These are phyloP conservation scores for Gila orcuttii DNA, from an alignment of 2,113 vertebrate species.

Conservation along the genomic window DNA sequence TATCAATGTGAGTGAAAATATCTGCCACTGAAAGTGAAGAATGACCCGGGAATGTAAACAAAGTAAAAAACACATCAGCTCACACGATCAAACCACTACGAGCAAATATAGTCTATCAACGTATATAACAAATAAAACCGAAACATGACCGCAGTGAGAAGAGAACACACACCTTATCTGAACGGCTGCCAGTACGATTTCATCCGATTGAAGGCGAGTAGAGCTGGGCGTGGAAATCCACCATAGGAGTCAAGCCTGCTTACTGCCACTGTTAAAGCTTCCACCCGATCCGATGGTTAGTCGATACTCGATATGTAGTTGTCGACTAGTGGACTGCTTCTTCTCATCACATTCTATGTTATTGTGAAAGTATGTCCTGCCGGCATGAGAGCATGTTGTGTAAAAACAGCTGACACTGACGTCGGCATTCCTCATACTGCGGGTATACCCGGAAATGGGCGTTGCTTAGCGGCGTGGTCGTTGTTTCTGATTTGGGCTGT, in stretches of 20 bases:
- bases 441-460: slow-evolving; percentile 17
- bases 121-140: neutral
- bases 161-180: slow-evolving; percentile 23
- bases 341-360: neutral
- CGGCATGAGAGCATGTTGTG: slow-evolving; percentile 23
- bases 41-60: slow-evolving; percentile 9
- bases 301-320: neutral
- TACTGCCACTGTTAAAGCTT: neutral
- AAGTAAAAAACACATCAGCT: neutral
- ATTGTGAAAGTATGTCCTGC: slow-evolving; percentile 4
- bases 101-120: neutral
- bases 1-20: neutral
- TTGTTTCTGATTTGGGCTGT: slow-evolving; percentile 12
- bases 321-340: neutral
- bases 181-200: slow-evolving; percentile 1
- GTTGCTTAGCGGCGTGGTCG: neutral
- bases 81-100: neutral
- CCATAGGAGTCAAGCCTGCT: neutral
- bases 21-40: neutral
- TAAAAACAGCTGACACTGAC: slow-evolving; percentile 35
- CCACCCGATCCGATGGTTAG: neutral
- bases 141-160: neutral
- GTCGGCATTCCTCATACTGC: slow-evolving; percentile 32
- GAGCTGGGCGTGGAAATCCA: slow-evolving; percentile 31
- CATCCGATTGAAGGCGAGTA: slow-evolving; percentile 5